Conservation (phyloP, 2,797 vertebrate genomes). For the Betta splendens region DNA sequence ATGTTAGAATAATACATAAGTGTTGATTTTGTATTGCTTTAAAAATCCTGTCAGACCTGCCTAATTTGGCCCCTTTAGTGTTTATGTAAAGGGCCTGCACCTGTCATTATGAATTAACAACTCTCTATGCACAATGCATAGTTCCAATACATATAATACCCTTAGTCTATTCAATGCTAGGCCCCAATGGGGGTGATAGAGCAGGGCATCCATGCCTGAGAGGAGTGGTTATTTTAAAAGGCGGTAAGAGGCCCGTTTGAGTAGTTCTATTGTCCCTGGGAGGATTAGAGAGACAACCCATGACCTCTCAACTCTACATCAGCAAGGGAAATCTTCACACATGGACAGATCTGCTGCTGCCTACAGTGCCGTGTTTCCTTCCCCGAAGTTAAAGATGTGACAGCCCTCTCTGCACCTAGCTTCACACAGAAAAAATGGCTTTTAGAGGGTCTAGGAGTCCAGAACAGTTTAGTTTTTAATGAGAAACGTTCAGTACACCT, state of each 20-base stretch:
- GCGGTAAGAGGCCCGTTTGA: conserved; percentile 26
- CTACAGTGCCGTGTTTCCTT: background rate
- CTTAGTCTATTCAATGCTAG: conserved; percentile 16
- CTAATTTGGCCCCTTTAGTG: background rate
- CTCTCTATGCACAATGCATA: conserved; percentile 19
- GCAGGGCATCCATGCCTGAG: conserved; percentile 4
- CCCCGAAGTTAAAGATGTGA: background rate
- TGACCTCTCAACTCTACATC: conserved; percentile 26
- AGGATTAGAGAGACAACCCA: conserved; percentile 49
- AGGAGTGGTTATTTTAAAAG: conserved; percentile 2
- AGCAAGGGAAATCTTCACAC: background rate
- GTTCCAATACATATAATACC: conserved; percentile 13
- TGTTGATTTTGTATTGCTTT: conserved; percentile 20
- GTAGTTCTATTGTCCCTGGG: conserved; percentile 52
- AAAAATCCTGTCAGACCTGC: background rate
- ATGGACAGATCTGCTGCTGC: background rate
- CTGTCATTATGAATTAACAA: conserved; percentile 47
- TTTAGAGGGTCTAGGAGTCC: too few relatives aligned
- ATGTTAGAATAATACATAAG: conserved; percentile 14
- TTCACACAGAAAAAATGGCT: too few relatives aligned
- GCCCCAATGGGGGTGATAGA: conserved; percentile 6
- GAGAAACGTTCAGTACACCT: background rate
- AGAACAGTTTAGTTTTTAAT: conserved; percentile 10
- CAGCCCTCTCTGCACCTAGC: background rate
- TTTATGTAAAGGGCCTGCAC: conserved; percentile 21